Base-by-base conservation (phyloP, 2,888 invertebrate species). In the Phragmatobia fuliginosa region DNA sequence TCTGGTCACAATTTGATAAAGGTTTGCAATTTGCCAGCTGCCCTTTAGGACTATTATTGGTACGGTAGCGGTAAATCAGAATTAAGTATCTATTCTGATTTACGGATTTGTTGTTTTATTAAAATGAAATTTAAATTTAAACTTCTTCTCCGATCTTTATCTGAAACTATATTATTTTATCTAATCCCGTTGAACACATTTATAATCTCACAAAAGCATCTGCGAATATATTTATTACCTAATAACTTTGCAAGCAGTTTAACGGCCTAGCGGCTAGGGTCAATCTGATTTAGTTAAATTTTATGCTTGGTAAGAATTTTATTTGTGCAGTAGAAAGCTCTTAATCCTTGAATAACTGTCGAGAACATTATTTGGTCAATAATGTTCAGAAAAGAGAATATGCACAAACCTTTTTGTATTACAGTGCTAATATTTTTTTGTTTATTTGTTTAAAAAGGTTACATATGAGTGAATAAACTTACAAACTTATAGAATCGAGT, bases 391-490 rank as follows among this genome's bases (percentile, higher is more conserved):
- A 56, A 28, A 25, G 14, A 28, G 52, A 16, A 56, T 14, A 28
- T 56, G 14, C 6, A 28, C 25, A 56, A 56, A 11, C 52, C 5
- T 56, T 4, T 56, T 56, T 56, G 52, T 49, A 56, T 28, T 28
- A 28, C 4, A 28, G 28, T 28, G 25, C 52, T 14, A 56, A 28
- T 56, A 5, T 3, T 14, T 56, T 7, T 56, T 56, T 56, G 14
- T 56, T 56, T 56, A 52, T 49, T 49, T 63, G n/a, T 21, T 32
- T 49, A 28, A n/a, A 56, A 62, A 31, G 14, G n/a, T 63, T 32
- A 45, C n/a, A 11, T 14, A 31, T 32, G 45, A 45, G 32, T 62
- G 67, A 79, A 78, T 75, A 77, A 69, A 75, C 71, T 75, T 60
- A 36, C 62, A 60, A 52, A 14, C 4, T 56, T 28, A 56, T 56